These are phyloP conservation scores for Anthonomus grandis DNA, from an alignment of 1,140 invertebrate genomes.

Conservation along the genomic window DNA sequence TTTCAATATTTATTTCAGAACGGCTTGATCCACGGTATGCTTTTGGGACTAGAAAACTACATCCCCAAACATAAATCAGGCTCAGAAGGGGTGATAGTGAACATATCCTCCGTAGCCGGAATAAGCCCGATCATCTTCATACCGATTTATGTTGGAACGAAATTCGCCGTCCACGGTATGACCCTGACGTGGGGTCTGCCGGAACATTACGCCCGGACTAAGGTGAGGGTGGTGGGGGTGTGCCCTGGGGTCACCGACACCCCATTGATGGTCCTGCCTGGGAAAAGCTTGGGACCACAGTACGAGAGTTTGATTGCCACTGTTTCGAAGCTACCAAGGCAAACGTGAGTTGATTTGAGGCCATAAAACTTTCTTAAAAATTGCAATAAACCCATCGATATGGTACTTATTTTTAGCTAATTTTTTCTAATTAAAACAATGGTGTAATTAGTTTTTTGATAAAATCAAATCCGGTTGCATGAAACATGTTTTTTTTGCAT, in stretches of 20 bases:
- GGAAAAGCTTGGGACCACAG: slow-evolving; percentile 19
- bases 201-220: slow-evolving; percentile 31
- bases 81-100: slow-evolving; percentile 36
- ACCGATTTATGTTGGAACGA: slow-evolving; percentile 36
- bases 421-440: no score
- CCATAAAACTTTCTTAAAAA: no score
- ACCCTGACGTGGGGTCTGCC: slow-evolving; percentile 28
- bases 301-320: slow-evolving; percentile 11
- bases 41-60: slow-evolving; percentile 38
- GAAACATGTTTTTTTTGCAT: no score
- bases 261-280: slow-evolving; percentile 23
- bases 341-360: no score
- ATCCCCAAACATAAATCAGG: slow-evolving; percentile 37
- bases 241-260: slow-evolving; percentile 45
- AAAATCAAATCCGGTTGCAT: no score
- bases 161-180: slow-evolving; percentile 35
- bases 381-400: no score
- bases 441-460: no score
- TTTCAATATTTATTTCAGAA: no score
- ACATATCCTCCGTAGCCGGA: slow-evolving; percentile 36
- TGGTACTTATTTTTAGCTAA: no score
- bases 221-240: slow-evolving; percentile 40
- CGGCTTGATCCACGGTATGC: slow-evolving; percentile 33
- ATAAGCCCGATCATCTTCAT: slow-evolving; percentile 17
- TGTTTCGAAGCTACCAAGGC: no score